Percentiles rank a stretch among this genome's conserved stretches.
Evolutionary conservation across 2,888 invertebrate genomes (phyloP).

Genomic region (Drosophila borealis): DNA sequence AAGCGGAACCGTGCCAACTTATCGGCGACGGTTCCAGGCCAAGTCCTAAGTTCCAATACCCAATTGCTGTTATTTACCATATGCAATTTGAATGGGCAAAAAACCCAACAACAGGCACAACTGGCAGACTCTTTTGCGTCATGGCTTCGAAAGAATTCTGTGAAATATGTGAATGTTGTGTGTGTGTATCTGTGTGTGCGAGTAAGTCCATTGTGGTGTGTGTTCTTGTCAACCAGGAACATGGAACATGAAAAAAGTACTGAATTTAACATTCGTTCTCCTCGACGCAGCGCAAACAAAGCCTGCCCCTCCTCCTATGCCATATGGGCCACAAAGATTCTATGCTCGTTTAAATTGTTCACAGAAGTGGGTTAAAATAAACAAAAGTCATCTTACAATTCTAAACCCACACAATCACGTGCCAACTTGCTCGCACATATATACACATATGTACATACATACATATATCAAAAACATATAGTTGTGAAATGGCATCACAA

Average conservation of each 20-base stretch:
- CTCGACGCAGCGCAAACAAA: conserved; percentile 9
- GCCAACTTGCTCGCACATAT: neutral
- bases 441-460: neutral
- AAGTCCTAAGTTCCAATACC: conserved; percentile 39
- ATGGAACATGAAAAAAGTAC: conserved; percentile 3
- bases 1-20: conserved; percentile 36
- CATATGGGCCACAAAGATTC: neutral
- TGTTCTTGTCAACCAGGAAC: conserved; percentile 19
- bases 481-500: conserved; percentile 11
- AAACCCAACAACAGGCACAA: conserved; percentile 16
- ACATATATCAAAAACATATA: neutral
- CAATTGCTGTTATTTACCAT: conserved; percentile 47
- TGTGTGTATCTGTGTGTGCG: neutral
- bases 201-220: conserved; percentile 12
- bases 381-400: neutral
- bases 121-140: conserved; percentile 30
- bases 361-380: neutral
- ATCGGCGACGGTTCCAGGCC: conserved; percentile 35
- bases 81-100: conserved; percentile 41
- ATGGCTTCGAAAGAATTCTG: conserved; percentile 30
- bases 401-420: neutral
- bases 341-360: neutral
- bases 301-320: neutral
- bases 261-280: conserved; percentile 13
- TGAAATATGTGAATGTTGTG: conserved; percentile 12